Evolutionary conservation across 2,797 vertebrate species (phyloP), one percentile per base, ranked within the genome.

Genomic region (Crypturellus tataupa): DNA sequence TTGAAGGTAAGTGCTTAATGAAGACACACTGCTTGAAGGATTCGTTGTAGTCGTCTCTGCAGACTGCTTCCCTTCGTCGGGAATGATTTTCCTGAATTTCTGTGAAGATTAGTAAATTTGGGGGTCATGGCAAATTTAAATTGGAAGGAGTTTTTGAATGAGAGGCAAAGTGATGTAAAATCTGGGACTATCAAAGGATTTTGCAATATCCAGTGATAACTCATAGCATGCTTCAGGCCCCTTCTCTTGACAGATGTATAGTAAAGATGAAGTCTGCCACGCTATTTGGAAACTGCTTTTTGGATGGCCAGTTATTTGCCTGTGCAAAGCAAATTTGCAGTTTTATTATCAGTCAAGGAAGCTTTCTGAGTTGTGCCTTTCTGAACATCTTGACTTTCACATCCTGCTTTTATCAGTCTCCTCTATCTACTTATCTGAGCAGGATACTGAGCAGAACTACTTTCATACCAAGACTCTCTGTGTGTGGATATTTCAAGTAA

Each of bases 351-450:
- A 56, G 8, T 12, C 0, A 0, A 60, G 51, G 67, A 59, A 85
- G 20, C 13, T 80, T 77, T 76, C 33, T 25, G 42, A 35, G 9
- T 33, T 88, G 5, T 40, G 9, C 40, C 25, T 63, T 82, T 85
- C 12, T 0, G 0, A 55, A 56, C 49, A 25, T 27, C 11, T 25
- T 53, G 23, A 12, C 24, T 63, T 65, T 62, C 27, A 20, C n/a
- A 31, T 85, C 10, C 24, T 69, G 0, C 6, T 63, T 87, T 94
- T 72, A 31, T 51, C 49, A 42, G 1, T 63, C 51, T 90, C 58
- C 37, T 2, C 55, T 23, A 11, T 12, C 1, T 12, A 25, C 40
- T 85, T 49, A 37, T 44, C 42, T 67, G 37, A 77, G 55, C 46
- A 71, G 59, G 72, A 76, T 44, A 40, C 40, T 40, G 40, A 40